These are phyloP conservation scores for Phalacrocorax pelagicus DNA, from an alignment of 2,113 vertebrate genomes.

Conservation along the genomic window DNA sequence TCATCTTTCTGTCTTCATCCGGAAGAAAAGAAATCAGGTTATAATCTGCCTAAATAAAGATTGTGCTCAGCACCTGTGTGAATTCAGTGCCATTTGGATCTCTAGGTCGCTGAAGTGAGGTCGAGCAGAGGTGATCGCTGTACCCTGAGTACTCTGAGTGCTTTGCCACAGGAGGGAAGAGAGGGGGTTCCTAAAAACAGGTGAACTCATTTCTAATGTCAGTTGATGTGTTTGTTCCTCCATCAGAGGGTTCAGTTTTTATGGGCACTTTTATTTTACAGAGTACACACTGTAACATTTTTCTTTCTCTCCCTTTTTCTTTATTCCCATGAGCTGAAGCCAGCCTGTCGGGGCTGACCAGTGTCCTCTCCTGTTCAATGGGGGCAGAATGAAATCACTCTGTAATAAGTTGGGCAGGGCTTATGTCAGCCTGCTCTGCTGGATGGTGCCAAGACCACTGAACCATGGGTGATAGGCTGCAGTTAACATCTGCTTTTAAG, in stretches of 20 bases:
- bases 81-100: accelerated
- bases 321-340: background rate
- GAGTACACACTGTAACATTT: background rate
- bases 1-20: background rate
- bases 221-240: background rate
- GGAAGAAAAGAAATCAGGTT: background rate
- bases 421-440: background rate
- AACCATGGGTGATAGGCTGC: background rate
- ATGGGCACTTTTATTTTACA: background rate
- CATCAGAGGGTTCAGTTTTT: background rate
- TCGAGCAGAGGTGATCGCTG: background rate
- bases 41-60: background rate
- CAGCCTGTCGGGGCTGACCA: background rate
- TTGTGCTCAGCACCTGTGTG: background rate
- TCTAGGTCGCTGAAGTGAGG: background rate
- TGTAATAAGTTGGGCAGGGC: background rate
- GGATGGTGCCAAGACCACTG: background rate
- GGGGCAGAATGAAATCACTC: background rate
- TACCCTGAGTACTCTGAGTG: background rate
- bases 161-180: background rate
- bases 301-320: background rate
- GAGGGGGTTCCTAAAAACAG: background rate
- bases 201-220: background rate
- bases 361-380: background rate
- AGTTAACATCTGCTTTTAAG: background rate